phyloP scores from a whole-genome alignment of 2,888 invertebrate genomes.

The Agonum fuliginosum region DNA sequence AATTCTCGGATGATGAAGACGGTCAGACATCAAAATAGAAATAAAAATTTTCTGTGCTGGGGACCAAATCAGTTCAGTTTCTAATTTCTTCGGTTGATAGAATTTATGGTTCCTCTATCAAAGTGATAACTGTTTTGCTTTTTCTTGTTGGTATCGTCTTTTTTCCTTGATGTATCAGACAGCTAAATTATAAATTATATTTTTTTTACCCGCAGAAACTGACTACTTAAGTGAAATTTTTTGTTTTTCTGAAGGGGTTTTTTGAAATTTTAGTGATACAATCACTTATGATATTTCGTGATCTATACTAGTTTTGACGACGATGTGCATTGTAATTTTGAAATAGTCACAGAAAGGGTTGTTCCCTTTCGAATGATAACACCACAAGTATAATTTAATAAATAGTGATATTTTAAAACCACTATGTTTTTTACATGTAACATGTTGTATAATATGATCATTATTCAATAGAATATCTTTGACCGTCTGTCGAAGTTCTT shows the following conservation, averaged over 20 bases:
- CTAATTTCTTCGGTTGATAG: slow-evolving; percentile 31
- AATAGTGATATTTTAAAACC: slow-evolving; percentile 53
- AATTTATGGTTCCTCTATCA: slow-evolving; percentile 40
- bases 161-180: slow-evolving; percentile 17
- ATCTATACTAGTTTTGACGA: not conserved
- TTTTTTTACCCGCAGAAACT: not conserved
- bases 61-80: slow-evolving; percentile 55
- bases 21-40: slow-evolving; percentile 53
- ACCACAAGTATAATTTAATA: slow-evolving; percentile 50
- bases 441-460: slow-evolving; percentile 44
- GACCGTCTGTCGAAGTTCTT: slow-evolving; percentile 43
- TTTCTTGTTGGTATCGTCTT: slow-evolving; percentile 16
- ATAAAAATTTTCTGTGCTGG: slow-evolving; percentile 38
- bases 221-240: slow-evolving; percentile 13
- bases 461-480: slow-evolving; percentile 11
- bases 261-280: slow-evolving; percentile 9
- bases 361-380: slow-evolving; percentile 28
- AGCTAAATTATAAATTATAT: slow-evolving; percentile 28
- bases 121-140: slow-evolving; percentile 47
- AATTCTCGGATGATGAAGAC: slow-evolving; percentile 70
- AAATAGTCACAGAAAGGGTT: slow-evolving; percentile 28
- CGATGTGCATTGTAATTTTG: slow-evolving; percentile 1
- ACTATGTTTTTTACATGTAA: slow-evolving; percentile 53
- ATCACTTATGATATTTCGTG: slow-evolving; percentile 2
- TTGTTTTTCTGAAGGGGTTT: not conserved